phyloP scores from a whole-genome alignment of 2,797 vertebrate species.

The Coregonus sp. region DNA sequence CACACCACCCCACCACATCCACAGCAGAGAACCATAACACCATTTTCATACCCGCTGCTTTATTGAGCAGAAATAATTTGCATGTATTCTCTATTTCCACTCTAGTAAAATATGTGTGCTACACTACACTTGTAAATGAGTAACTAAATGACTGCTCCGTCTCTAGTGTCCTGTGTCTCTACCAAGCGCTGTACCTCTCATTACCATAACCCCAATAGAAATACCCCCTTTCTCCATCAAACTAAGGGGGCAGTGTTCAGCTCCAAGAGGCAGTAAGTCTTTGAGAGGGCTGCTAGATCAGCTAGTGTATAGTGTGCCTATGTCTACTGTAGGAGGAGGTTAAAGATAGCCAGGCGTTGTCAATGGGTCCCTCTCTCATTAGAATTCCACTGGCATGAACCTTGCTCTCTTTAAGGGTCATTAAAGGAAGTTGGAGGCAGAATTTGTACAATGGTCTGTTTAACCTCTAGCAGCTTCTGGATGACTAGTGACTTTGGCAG shows the following conservation, averaged over 20 bases:
- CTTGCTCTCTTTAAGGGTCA: constrained; percentile 24
- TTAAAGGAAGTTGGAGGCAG: constrained; percentile 37
- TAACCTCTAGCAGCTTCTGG: constrained; percentile 28
- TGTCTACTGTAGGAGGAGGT: constrained; percentile 6
- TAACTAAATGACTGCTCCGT: background rate
- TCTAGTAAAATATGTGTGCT: background rate
- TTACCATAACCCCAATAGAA: background rate
- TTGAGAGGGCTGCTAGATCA: background rate
- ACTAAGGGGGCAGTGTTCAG: background rate
- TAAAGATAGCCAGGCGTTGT: constrained; percentile 2
- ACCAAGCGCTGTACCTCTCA: background rate
- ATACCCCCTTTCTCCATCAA: background rate
- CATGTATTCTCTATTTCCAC: background rate
- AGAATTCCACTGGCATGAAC: constrained; percentile 29
- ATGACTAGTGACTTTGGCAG: constrained; percentile 29
- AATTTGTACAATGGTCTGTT: constrained; percentile 32
- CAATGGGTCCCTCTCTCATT: constrained; percentile 16
- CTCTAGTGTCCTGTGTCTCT: background rate
- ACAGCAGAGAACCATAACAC: background rate
- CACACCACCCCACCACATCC: constrained; percentile 21
- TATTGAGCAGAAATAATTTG: background rate
- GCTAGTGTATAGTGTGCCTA: background rate
- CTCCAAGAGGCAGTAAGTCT: background rate
- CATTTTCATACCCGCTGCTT: background rate
- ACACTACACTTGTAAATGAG: background rate